phyloP scores from a whole-genome alignment of 1,140 invertebrate species.

The Druon quercuslanigerum region DNA sequence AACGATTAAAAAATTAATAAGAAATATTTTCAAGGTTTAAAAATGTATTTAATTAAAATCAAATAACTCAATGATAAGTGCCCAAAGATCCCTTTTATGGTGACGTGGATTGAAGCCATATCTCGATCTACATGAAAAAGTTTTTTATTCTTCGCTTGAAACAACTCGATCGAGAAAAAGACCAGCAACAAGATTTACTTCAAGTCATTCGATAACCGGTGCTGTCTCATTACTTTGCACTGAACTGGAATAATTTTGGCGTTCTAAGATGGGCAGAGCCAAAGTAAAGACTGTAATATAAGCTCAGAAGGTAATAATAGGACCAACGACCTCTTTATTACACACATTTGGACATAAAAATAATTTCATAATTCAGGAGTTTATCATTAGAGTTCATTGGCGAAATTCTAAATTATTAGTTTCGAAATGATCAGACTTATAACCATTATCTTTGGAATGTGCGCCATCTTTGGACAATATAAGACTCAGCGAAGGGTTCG shows the following conservation, averaged over 20 bases:
- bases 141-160: too few relatives aligned
- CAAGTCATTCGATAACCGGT: not conserved
- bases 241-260: not conserved
- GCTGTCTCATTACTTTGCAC: not conserved
- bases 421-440: not conserved
- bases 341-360: not conserved
- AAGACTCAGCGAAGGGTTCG: too few relatives aligned
- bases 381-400: slow-evolving; percentile 6
- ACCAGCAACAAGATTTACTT: too few relatives aligned
- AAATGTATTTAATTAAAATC: too few relatives aligned
- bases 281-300: slow-evolving; percentile 18
- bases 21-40: too few relatives aligned
- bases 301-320: not conserved
- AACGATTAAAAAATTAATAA: too few relatives aligned
- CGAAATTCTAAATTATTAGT: slow-evolving; percentile 4
- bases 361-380: not conserved
- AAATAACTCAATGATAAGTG: too few relatives aligned
- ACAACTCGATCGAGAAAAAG: too few relatives aligned
- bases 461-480: not conserved
- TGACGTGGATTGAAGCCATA: too few relatives aligned
- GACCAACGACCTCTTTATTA: slow-evolving; percentile 17
- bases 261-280: not conserved
- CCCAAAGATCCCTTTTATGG: too few relatives aligned
- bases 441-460: not conserved
- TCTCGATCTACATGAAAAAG: too few relatives aligned